Conservation (phyloP, 2,888 invertebrate species). For the Oscheius onirici region DNA sequence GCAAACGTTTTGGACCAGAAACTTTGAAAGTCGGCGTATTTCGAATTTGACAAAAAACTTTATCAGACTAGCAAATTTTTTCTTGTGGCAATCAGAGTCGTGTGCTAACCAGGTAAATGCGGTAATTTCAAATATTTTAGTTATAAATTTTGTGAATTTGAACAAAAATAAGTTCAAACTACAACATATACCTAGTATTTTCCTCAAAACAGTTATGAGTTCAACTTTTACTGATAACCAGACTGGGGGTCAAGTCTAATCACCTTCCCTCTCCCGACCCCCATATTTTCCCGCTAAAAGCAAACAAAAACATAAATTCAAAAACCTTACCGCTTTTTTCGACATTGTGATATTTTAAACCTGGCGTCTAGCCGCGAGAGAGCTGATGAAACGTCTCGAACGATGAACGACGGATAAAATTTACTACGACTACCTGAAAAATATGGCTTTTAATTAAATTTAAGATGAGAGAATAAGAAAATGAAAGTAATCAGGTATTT, state of each 20-base stretch:
- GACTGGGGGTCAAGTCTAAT: neutral
- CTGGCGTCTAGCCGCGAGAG: conserved; percentile 14
- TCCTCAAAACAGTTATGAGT: neutral
- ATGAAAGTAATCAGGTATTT: neutral
- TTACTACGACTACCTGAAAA: conserved; percentile 20
- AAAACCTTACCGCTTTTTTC: conserved; percentile 31
- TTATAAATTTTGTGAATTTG: too few species aligned
- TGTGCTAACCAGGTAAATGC: too few species aligned
- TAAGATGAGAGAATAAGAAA: neutral
- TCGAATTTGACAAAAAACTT: too few species aligned
- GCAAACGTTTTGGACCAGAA: too few species aligned
- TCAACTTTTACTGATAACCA: neutral
- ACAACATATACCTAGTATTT: too few species aligned
- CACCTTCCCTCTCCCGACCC: neutral
- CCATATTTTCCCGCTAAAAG: neutral
- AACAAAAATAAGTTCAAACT: too few species aligned
- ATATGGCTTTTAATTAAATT: neutral
- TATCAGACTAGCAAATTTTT: too few species aligned
- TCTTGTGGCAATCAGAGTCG: too few species aligned
- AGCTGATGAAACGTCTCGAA: conserved; percentile 1
- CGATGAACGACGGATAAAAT: neutral
- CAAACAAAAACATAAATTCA: neutral
- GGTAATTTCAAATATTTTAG: too few species aligned
- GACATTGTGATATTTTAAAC: conserved; percentile 24
- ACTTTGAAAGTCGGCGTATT: too few species aligned